These are phyloP conservation scores for Melieria picta DNA, from an alignment of 2,888 invertebrate genomes.

Conservation along the genomic window DNA sequence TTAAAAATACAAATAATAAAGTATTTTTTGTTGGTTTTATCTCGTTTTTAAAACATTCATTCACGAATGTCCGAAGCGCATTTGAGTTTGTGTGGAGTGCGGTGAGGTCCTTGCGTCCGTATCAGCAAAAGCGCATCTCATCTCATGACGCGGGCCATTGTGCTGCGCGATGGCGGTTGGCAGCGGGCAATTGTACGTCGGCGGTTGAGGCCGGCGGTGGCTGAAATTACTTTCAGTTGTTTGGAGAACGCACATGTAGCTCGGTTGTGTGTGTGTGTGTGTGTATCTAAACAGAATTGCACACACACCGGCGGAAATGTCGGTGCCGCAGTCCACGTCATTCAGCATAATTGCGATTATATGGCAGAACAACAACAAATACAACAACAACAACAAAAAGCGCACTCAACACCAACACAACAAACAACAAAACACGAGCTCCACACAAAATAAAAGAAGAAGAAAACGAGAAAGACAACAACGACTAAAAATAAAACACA, in stretches of 20 bases:
- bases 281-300: not conserved
- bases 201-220: not conserved
- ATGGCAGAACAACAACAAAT: slow-evolving; percentile 22
- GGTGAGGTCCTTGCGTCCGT: not conserved
- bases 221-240: slow-evolving; percentile 26
- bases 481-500: not conserved
- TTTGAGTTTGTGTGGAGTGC: not conserved
- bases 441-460: not conserved
- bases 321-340: slow-evolving; percentile 29
- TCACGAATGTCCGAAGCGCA: not conserved
- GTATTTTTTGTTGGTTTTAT: not conserved
- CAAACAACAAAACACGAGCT: slow-evolving; percentile 9
- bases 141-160: not conserved
- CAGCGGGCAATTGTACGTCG: not conserved
- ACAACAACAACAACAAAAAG: slow-evolving; percentile 13
- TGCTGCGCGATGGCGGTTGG: not conserved
- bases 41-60: not conserved
- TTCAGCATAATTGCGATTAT: slow-evolving; percentile 28
- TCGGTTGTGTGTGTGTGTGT: not conserved
- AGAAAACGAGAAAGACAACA: not conserved
- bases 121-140: slow-evolving; percentile 31
- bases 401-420: not conserved
- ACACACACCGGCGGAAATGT: slow-evolving; percentile 7
- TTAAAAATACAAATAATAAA: slow-evolving; percentile 2
- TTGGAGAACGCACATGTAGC: slow-evolving; percentile 5